Evolutionary conservation across 2,888 invertebrate species (phyloP).

Genomic region (Lottia scabra): DNA sequence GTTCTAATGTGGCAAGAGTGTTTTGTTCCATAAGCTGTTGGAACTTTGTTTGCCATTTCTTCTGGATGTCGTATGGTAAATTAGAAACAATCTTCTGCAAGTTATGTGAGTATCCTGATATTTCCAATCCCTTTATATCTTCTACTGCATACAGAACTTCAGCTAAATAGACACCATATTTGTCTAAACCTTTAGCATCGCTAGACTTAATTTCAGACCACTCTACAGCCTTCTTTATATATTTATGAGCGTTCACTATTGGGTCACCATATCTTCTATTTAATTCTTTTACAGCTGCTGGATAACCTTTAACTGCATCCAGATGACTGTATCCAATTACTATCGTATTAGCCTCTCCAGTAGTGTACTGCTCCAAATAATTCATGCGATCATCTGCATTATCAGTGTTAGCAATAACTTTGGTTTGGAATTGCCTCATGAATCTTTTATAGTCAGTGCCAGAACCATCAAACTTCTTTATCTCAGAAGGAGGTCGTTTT

Average conservation of each 20-base stretch:
- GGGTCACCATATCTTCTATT: not conserved
- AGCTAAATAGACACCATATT: not conserved
- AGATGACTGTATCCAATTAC: constrained; percentile 18
- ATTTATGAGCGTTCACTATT: not conserved
- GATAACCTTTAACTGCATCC: constrained; percentile 13
- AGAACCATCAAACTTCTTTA: not conserved
- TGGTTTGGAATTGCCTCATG: constrained; percentile 14
- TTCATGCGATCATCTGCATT: constrained; percentile 18
- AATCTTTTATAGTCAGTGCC: not conserved
- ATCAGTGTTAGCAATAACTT: constrained; percentile 10
- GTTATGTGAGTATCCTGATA: not conserved
- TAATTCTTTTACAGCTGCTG: constrained; percentile 8
- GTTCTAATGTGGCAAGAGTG: constrained; percentile 3
- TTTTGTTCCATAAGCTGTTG: not conserved
- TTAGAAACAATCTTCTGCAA: not conserved
- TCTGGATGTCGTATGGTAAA: not conserved
- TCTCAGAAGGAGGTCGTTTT: not conserved
- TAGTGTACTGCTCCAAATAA: constrained; percentile 24
- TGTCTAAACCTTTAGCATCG: not conserved
- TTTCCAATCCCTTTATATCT: not conserved
- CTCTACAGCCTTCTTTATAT: not conserved
- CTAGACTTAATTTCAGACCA: not conserved
- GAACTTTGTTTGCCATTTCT: not conserved
- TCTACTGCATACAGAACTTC: not conserved
- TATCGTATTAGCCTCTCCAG: constrained; percentile 22